phyloP scores from a whole-genome alignment of 1,140 invertebrate genomes.

The Euura lappo region DNA sequence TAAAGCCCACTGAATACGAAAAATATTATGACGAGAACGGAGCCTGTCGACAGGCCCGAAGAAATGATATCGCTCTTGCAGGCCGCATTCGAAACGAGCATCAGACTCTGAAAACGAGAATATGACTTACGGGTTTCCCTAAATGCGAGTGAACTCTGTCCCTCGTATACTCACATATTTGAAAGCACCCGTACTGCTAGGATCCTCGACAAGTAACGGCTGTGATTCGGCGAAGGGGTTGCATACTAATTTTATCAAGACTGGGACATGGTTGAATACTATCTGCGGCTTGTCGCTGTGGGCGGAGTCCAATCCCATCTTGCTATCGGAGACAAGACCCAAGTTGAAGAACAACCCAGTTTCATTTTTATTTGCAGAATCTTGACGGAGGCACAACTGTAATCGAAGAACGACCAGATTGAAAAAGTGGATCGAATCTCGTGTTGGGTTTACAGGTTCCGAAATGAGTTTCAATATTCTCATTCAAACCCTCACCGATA shows the following conservation, averaged over 20 bases:
- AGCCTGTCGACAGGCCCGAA: constrained; percentile 43
- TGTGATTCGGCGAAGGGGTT: too few relatives aligned
- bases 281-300: background rate
- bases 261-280: constrained; percentile 13
- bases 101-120: constrained; percentile 29
- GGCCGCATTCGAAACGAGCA: constrained; percentile 21
- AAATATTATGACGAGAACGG: constrained; percentile 44
- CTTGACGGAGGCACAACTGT: constrained; percentile 24
- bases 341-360: too few relatives aligned
- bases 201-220: background rate
- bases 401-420: constrained; percentile 12
- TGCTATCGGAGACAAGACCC: too few relatives aligned
- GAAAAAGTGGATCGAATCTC: background rate
- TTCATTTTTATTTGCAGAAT: too few relatives aligned
- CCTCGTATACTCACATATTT: constrained; percentile 19
- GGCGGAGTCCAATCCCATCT: too few relatives aligned
- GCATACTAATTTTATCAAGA: too few relatives aligned
- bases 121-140: background rate
- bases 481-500: background rate
- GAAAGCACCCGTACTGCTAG: background rate
- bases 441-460: too few relatives aligned
- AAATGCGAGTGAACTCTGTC: background rate
- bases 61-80: constrained; percentile 21
- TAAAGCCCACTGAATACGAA: constrained; percentile 42
- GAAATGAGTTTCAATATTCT: too few relatives aligned